Percentiles rank a stretch among this genome's conserved stretches.
These are phyloP conservation scores for Theretra japonica DNA, from an alignment of 2,888 invertebrate genomes.

Conservation along the genomic window DNA sequence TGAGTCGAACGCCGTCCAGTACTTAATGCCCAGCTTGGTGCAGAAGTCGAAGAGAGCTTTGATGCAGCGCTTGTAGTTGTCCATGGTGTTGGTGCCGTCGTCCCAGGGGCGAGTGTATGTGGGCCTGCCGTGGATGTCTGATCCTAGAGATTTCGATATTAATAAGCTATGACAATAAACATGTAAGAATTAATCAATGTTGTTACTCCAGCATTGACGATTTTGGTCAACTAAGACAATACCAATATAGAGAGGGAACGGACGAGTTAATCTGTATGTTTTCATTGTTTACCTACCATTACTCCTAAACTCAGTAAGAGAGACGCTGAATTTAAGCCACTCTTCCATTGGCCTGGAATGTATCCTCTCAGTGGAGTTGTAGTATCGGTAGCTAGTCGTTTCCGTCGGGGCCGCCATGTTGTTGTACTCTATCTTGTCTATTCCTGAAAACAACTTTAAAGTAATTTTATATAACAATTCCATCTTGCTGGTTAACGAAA, in stretches of 20 bases:
- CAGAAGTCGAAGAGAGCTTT: constrained; percentile 87
- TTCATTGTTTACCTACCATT: constrained; percentile 54
- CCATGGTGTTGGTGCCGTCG: constrained; percentile 81
- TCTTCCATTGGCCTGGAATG: constrained; percentile 86
- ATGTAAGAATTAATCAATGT: too few species aligned
- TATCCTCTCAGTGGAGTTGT: constrained; percentile 83
- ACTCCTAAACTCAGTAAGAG: constrained; percentile 74
- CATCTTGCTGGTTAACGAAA: too few species aligned
- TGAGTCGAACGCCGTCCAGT: constrained; percentile 87
- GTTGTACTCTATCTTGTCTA: constrained; percentile 83
- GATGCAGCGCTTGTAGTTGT: constrained; percentile 85
- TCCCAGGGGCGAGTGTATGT: constrained; percentile 82
- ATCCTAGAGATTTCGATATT: constrained; percentile 48
- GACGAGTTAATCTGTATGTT: too few species aligned
- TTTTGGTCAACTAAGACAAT: too few species aligned
- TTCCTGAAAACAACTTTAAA: constrained; percentile 60
- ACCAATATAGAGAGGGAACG: too few species aligned
- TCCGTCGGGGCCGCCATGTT: constrained; percentile 81
- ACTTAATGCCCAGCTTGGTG: constrained; percentile 85
- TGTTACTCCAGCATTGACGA: too few species aligned
- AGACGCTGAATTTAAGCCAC: constrained; percentile 86
- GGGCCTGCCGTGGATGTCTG: constrained; percentile 73
- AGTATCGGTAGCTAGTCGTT: constrained; percentile 83
- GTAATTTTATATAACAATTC: not conserved
- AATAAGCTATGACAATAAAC: too few species aligned